These are phyloP conservation scores for Lymantria monacha DNA, from an alignment of 2,888 invertebrate genomes.

Conservation along the genomic window DNA sequence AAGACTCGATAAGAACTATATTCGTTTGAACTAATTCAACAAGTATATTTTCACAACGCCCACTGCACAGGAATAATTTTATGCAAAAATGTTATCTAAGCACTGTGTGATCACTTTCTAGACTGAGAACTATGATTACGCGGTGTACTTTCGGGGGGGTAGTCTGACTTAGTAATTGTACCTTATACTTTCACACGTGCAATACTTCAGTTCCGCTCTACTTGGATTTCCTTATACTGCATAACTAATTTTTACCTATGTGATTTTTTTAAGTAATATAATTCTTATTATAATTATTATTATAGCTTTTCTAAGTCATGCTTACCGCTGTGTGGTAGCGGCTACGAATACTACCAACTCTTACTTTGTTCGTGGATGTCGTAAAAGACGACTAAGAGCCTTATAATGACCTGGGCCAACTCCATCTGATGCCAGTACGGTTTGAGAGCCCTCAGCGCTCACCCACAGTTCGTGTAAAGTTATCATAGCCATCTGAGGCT, in stretches of 20 bases:
- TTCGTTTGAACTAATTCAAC: neutral
- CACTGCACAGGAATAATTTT: slow-evolving; percentile 14
- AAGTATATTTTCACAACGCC: slow-evolving; percentile 11
- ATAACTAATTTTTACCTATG: neutral
- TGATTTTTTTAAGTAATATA: neutral
- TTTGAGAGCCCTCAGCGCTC: too few relatives aligned
- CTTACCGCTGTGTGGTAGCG: too few relatives aligned
- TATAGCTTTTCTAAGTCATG: too few relatives aligned
- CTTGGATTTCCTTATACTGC: neutral
- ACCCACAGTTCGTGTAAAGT: too few relatives aligned
- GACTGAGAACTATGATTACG: slow-evolving; percentile 52
- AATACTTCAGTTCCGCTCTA: neutral
- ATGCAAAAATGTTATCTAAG: slow-evolving; percentile 29
- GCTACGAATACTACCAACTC: too few relatives aligned
- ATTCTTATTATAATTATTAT: too few relatives aligned
- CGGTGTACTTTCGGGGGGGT: slow-evolving; percentile 36
- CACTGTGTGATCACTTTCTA: slow-evolving; percentile 47
- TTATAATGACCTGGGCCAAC: too few relatives aligned
- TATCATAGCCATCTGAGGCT: too few relatives aligned
- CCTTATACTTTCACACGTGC: slow-evolving; percentile 42
- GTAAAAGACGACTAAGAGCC: too few relatives aligned
- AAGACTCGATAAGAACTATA: neutral
- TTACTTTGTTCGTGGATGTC: too few relatives aligned
- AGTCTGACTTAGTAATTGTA: slow-evolving; percentile 40
- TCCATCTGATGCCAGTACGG: too few relatives aligned